phyloP scores from a whole-genome alignment of 2,888 invertebrate species.

The Drosophila setosimentum region DNA sequence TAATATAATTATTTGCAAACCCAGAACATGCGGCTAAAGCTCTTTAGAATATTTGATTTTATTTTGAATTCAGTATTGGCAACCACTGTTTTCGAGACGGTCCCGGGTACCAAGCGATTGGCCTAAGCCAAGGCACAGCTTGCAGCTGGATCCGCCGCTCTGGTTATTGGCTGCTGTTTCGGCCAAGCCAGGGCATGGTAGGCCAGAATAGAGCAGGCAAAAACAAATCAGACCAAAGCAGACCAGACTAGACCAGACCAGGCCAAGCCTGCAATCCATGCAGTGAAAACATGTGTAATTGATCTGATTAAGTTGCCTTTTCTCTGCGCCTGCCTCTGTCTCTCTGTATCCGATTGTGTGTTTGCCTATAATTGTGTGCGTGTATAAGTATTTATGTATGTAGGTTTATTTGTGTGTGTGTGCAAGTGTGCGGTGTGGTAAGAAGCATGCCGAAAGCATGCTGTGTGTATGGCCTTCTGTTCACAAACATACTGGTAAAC shows the following conservation, averaged over 20 bases:
- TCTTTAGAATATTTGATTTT: background rate
- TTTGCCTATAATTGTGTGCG: slow-evolving; percentile 22
- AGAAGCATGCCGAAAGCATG: slow-evolving; percentile 57
- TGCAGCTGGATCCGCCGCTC: background rate
- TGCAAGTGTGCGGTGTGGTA: slow-evolving; percentile 23
- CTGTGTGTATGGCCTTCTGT: slow-evolving; percentile 45
- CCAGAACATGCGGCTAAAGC: background rate
- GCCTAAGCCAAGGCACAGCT: background rate
- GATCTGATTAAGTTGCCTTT: slow-evolving; percentile 79
- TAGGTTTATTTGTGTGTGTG: slow-evolving; percentile 16
- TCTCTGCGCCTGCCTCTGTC: slow-evolving; percentile 30
- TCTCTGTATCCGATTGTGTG: slow-evolving; percentile 21
- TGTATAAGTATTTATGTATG: slow-evolving; percentile 10
- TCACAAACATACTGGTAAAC: slow-evolving; percentile 47
- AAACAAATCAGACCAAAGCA: background rate
- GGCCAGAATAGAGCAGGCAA: background rate
- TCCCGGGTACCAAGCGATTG: background rate
- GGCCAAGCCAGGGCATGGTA: slow-evolving; percentile 10
- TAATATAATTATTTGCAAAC: background rate
- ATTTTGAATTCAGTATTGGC: background rate
- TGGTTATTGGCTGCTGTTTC: background rate
- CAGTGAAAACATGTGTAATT: slow-evolving; percentile 77
- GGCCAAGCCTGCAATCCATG: slow-evolving; percentile 59
- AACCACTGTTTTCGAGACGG: slow-evolving; percentile 21
- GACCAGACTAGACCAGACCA: background rate